Base-by-base conservation (phyloP, 1,140 invertebrate species). In the Sycophaga agraensis region DNA sequence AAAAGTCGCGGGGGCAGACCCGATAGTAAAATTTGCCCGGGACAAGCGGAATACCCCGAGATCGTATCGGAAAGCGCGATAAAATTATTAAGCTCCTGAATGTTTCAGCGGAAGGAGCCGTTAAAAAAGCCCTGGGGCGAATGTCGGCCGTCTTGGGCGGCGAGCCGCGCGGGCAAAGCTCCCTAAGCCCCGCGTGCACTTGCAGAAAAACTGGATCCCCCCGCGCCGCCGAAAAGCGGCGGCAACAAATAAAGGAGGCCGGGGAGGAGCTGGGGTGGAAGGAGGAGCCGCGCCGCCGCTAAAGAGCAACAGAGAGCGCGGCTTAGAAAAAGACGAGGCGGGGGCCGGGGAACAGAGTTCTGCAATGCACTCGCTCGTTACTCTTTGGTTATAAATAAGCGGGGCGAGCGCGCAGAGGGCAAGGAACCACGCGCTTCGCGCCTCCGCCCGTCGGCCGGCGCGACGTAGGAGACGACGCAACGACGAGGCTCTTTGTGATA, bases 341-440 rank as follows among this genome's bases (percentile, higher is more conserved):
- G 14, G 35, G 26, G 21, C 16, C 12, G 31, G 48, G 45, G 26
- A n/a, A 46, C 34, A 22, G 7, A 1, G 26, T 53, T 39, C 53
- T 56, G 48, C 60, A 63, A 63, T 63, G 60, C 55, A 63, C 50
- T 51, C 40, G 50, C 53, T 58, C 57, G 53, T 65, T 66, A 61
- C 64, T 68, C 66, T 67, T 70, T 70, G 64, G 68, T 66, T 70
- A 70, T 70, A 70, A 68, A 70, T 70, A 70, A 62, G 35, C 19
- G 19, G 55, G 54, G n/a, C n/a, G n/a, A n/a, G 56, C 61, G 64
- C 55, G 61, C 66, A 67, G 68, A 70, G 68, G 68, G 68, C 68
- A 70, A 70, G 61, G 68, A 70, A 70, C 68, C 68, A 68, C 65
- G 66, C 62, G 59, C 19, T n/a, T n/a, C n/a, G n/a, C 22, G 35